phyloP scores from a whole-genome alignment of 64 coral and sea anemone genomes.

The Trachythela sp. region DNA sequence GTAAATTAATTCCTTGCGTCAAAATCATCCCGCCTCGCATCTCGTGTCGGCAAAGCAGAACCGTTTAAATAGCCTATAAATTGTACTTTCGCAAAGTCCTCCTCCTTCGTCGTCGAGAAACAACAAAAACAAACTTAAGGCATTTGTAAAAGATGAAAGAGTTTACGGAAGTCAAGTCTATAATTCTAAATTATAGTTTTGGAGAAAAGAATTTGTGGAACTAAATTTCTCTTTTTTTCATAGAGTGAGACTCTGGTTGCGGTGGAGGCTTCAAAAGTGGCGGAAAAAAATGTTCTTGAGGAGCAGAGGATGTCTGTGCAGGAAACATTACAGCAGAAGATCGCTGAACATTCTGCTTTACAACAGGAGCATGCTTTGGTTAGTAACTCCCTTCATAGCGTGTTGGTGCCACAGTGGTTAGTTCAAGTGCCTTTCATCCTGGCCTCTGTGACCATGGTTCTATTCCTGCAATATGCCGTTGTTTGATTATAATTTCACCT shows the following conservation, averaged over 20 bases:
- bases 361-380: slow-evolving; percentile 75
- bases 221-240: neutral
- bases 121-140: neutral
- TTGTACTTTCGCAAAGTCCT: no score
- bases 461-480: no score
- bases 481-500: no score
- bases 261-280: slow-evolving; percentile 77
- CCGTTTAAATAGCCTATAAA: no score
- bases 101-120: no score
- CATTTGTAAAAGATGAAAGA: no score
- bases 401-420: no score
- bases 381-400: no score
- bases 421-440: neutral
- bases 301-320: slow-evolving; percentile 69
- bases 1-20: no score
- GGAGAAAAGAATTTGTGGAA: neutral
- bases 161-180: neutral
- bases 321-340: slow-evolving; percentile 71
- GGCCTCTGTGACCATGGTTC: no score
- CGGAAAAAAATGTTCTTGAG: slow-evolving; percentile 84
- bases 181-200: neutral
- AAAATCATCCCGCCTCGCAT: no score
- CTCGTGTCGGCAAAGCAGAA: no score
- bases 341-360: slow-evolving; percentile 66
- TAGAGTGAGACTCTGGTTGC: slow-evolving; percentile 45